Evolutionary conservation across 2,888 invertebrate species (phyloP), one percentile per base, ranked within the genome.

Genomic region (Keiferia lycopersicella): DNA sequence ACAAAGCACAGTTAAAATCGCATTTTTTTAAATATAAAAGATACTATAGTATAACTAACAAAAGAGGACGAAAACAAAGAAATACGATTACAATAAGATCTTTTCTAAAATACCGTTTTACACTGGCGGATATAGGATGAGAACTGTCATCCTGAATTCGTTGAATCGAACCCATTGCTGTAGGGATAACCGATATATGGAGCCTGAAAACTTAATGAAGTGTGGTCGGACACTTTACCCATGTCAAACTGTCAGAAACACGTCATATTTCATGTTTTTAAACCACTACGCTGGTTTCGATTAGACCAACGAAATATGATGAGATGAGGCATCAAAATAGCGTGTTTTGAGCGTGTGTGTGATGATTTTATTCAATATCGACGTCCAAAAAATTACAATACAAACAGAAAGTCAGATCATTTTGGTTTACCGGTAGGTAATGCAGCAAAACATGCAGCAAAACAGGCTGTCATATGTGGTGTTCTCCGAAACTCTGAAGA

Each of bases 191-290:
- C 59, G 61, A 65, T n/a, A n/a, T n/a, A n/a, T 63, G 77, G 71
- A 74, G 78, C 79, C 80, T 74, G 68, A 77, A 79, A 82, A 86
- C 80, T 81, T 87, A 88, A 89, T 88, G 87, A 89, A 88, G 87
- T 85, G 81, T 84, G 76, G 80, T 77, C 78, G 73, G 82, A 85
- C 82, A 84, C 86, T 82, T 80, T 80, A 90, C 91, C 91, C 90
- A 73, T 81, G 85, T 90, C 90, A 90, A 82, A 74, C 83, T 87
- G 89, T 88, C 91, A 88, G 75, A 84, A 84, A 78, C 87, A 88
- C 82, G 83, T 88, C 87, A 90, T 84, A 86, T 83, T 85, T 82
- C 76, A 79, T 80, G 75, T 78, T 79, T 83, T 70, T 69, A 76
- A 76, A 80, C 77, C 81, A 79, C 81, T 70, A 80, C 82, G 85